Conservation (phyloP, 2,797 vertebrate species). For the Clamator glandarius region DNA sequence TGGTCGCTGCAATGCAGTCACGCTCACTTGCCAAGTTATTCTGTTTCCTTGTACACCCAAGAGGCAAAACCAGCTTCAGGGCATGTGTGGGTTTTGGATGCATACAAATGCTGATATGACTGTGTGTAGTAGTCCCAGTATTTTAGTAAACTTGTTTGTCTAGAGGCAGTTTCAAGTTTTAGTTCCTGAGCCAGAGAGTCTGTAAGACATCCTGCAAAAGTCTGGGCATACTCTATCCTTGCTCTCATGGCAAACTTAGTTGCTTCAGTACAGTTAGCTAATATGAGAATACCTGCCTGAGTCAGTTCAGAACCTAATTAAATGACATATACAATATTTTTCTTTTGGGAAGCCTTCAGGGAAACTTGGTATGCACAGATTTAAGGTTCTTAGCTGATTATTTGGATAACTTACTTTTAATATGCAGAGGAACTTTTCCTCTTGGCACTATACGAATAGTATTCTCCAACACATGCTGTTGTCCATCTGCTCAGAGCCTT, state of each 20-base stretch:
- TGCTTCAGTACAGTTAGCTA: background rate
- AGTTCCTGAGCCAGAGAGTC: background rate
- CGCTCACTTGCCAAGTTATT: background rate
- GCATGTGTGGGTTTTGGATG: background rate
- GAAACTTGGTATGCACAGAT: background rate
- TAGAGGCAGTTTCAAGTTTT: background rate
- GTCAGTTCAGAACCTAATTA: background rate
- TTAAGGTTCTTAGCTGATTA: background rate
- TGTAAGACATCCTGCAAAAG: background rate
- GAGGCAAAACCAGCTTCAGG: background rate
- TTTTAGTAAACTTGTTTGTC: background rate
- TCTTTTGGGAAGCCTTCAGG: background rate
- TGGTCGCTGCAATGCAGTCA: background rate
- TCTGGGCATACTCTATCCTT: background rate
- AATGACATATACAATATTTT: background rate
- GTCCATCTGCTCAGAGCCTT: constrained; percentile 20
- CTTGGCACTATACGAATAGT: background rate
- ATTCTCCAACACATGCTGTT: background rate
- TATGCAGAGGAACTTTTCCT: constrained; percentile 1
- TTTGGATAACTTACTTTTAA: background rate
- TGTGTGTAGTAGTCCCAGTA: background rate
- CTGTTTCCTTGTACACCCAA: background rate
- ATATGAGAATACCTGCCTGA: background rate
- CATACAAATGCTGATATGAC: background rate
- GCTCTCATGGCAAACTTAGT: background rate